A percentile compares a stretch with the other conserved stretches of the same genome.
Conservation (phyloP, 2,113 vertebrate species). For the Saimiri boliviensis region DNA sequence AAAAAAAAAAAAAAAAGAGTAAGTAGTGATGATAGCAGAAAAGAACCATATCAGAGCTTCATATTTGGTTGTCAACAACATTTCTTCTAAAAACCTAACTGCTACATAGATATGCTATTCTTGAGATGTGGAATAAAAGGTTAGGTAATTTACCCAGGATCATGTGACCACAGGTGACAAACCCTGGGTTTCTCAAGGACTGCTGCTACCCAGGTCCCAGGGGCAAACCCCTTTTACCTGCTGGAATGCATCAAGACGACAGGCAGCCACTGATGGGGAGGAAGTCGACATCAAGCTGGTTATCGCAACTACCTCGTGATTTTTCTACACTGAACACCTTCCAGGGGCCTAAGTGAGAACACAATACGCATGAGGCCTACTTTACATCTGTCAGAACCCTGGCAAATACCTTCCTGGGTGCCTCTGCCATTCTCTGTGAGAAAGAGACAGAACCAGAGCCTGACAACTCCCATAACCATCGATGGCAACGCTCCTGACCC, state of each 20-base stretch:
- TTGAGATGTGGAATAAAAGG: neutral
- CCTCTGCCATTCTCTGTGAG: neutral
- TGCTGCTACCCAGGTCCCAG: neutral
- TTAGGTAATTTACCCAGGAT: neutral
- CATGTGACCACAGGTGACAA: neutral
- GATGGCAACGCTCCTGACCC: neutral
- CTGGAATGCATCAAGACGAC: too few relatives aligned
- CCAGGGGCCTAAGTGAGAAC: neutral
- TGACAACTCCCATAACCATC: neutral
- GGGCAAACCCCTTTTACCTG: neutral
- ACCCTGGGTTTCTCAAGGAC: neutral
- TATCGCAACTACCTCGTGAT: too few relatives aligned
- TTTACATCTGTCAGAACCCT: neutral
- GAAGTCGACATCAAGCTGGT: neutral
- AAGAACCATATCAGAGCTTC: neutral
- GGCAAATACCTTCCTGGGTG: neutral
- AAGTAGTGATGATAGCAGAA: neutral
- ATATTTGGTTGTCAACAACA: neutral
- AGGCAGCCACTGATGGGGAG: neutral
- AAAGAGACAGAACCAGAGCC: neutral
- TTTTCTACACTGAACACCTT: neutral
- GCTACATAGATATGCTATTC: too few relatives aligned
- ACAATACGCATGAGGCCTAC: neutral
- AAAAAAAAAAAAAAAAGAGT: too few relatives aligned
- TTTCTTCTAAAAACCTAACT: neutral